phyloP scores from a whole-genome alignment of 1,140 invertebrate genomes.

The Ephestia elutella region DNA sequence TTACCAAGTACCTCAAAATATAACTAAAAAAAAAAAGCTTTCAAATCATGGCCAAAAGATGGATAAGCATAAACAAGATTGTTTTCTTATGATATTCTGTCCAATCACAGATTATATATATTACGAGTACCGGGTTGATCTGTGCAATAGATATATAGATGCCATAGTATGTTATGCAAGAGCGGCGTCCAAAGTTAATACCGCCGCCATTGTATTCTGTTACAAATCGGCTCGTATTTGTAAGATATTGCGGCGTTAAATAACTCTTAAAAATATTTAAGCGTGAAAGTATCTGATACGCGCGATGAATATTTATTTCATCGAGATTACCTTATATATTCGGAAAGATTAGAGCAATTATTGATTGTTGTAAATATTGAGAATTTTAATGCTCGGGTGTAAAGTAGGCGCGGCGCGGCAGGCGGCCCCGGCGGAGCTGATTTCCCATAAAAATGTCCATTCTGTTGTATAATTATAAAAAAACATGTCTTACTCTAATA shows the following conservation, averaged over 20 bases:
- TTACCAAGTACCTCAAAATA: background rate
- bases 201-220: background rate
- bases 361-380: constrained; percentile 52
- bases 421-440: background rate
- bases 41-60: background rate
- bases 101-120: constrained; percentile 25
- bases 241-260: background rate
- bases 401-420: constrained; percentile 11
- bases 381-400: constrained; percentile 12
- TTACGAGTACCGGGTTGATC: constrained; percentile 14
- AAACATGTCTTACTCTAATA: background rate
- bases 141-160: constrained; percentile 1
- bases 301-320: constrained; percentile 27
- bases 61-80: constrained; percentile 12
- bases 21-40: background rate
- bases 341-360: constrained; percentile 36
- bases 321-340: constrained; percentile 23
- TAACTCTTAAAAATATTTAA: background rate
- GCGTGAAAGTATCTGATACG: background rate
- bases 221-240: background rate
- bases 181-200: background rate
- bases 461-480: too few species aligned
- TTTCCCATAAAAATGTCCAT: background rate
- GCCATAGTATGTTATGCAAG: constrained; percentile 8
- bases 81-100: constrained; percentile 52